Conservation (phyloP, 2,888 invertebrate species). For the Andrena trimmerana region DNA sequence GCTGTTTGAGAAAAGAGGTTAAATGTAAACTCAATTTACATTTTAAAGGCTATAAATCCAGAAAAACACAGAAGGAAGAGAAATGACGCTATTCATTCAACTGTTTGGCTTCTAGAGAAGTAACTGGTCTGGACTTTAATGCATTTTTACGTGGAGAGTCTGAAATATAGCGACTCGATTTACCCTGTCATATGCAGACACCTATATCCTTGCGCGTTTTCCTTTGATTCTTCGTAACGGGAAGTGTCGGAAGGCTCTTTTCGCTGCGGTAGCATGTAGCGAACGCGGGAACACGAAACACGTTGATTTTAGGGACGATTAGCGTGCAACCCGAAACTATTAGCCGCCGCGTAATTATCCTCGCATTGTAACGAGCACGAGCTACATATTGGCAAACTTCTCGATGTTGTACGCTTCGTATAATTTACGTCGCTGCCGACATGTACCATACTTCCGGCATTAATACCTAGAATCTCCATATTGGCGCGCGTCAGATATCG, state of each 20-base stretch:
- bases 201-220: no score
- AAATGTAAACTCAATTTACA: no score
- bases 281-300: constrained; percentile 4
- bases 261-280: not conserved
- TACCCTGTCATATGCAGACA: no score
- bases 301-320: constrained; percentile 58
- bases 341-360: constrained; percentile 58
- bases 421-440: constrained; percentile 50
- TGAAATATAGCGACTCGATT: no score
- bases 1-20: no score
- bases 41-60: no score
- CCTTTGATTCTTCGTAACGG: not conserved
- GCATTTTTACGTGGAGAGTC: no score
- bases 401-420: constrained; percentile 29
- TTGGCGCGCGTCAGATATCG: constrained; percentile 16
- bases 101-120: no score
- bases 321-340: constrained; percentile 59
- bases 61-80: no score
- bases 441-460: constrained; percentile 32
- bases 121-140: no score
- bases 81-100: no score
- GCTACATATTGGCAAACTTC: constrained; percentile 45
- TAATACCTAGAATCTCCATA: constrained; percentile 32
- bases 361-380: constrained; percentile 50
- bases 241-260: not conserved